Conservation (phyloP, 2,888 invertebrate genomes). For the Galerucella calmariensis region DNA sequence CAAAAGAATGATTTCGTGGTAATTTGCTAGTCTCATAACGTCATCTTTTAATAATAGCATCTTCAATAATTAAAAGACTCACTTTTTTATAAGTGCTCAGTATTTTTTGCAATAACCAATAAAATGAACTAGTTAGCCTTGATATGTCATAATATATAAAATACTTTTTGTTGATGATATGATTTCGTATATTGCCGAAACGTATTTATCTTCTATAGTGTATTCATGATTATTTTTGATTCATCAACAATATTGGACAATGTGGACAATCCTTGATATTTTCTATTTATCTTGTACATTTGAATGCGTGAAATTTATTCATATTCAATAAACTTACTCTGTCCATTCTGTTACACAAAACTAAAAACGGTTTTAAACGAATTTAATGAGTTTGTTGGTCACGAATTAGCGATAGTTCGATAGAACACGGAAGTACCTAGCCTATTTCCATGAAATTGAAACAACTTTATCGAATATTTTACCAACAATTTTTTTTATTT, state of each 20-base stretch:
- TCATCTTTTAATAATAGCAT: constrained; percentile 22
- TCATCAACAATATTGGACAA: no score
- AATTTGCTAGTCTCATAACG: constrained; percentile 18
- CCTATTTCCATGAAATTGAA: background rate
- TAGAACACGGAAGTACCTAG: constrained; percentile 2
- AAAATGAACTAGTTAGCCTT: background rate
- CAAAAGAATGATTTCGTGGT: constrained; percentile 14
- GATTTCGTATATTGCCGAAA: no score
- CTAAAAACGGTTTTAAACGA: background rate
- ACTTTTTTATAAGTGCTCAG: constrained; percentile 1
- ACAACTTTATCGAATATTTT: background rate
- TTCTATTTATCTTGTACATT: no score
- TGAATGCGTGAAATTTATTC: no score
- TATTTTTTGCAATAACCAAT: background rate
- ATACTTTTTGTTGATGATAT: no score
- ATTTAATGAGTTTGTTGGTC: background rate
- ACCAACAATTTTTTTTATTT: background rate
- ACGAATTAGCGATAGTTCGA: background rate
- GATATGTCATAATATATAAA: background rate
- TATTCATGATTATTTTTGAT: no score
- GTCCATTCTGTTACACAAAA: background rate
- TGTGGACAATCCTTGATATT: no score
- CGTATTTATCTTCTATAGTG: no score
- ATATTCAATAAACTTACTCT: background rate
- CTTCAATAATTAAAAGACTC: background rate